Evolutionary conservation across 2,113 vertebrate species (phyloP), one percentile per base, ranked within the genome.

Genomic region (Prietella phreatophila): DNA sequence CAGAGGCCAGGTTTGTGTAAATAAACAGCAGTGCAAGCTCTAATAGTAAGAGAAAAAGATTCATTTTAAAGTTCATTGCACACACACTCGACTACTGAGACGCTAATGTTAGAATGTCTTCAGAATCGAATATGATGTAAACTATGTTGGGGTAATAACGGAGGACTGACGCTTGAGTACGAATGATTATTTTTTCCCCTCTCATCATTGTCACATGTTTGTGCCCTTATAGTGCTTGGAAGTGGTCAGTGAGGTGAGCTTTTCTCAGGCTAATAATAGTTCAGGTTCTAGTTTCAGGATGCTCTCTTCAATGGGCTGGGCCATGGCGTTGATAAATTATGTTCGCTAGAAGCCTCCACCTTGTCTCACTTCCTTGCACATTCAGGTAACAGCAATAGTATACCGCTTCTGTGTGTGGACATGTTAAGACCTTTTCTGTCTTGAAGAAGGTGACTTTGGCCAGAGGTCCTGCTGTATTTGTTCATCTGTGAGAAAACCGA

Each of bases 401-500:
- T 42, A 76, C 27, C 33, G 10, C 30, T 55, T 11, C 53, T 80
- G 55, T 50, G 60, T 85, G 79, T 75, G 33, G 27, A 67, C 65
- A n/a, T 15, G 58, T 33, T 75, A 20, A 15, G 71, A 73, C 36
- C 17, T 15, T 42, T 47, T 67, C 33, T 20, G n/a, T 47, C n/a
- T 76, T 61, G 17, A 82, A 75, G 84, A 89, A 89, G 89, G 87
- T 92, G 90, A 89, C 89, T 90, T 92, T 88, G 87, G 75, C 56
- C 47, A n/a, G 39, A 58, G 76, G 84, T 55, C 15, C 60, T 63
- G 36, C 87, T 87, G 82, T 75, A 78, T 78, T 89, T 82, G 84
- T 88, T 89, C 69, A 58, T 88, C 84, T 88, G 76, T 50, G 79
- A 80, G 88, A 89, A 91, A 92, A 89, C 87, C n/a, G 89, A 91